A percentile compares a stretch with the other conserved stretches of the same genome.
phyloP scores from a whole-genome alignment of 1,140 invertebrate species.

The Drosophila punjabiensis region DNA sequence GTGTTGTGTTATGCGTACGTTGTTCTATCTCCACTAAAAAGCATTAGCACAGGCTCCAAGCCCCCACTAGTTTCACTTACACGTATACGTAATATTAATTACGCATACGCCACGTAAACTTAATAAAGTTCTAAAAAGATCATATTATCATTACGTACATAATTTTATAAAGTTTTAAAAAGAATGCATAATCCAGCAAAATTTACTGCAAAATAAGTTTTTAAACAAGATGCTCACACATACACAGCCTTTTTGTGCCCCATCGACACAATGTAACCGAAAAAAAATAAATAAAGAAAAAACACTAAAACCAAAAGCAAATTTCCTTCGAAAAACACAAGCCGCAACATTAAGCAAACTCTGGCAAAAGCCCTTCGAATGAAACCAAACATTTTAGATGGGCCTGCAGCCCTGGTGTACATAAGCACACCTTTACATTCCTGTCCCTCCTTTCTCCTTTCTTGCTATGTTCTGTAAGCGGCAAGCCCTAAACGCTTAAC shows the following conservation, averaged over 20 bases:
- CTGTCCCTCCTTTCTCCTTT: neutral
- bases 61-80: neutral
- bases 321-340: conserved; percentile 18
- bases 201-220: neutral
- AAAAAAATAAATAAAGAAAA: neutral
- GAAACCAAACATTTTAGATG: conserved; percentile 15
- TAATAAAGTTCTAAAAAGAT: neutral
- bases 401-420: conserved; percentile 32
- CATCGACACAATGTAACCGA: neutral
- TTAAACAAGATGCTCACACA: neutral
- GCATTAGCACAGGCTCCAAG: neutral
- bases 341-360: conserved; percentile 25
- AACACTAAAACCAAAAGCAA: conserved; percentile 6
- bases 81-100: conserved; percentile 7
- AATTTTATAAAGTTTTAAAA: no score
- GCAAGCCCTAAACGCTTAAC: conserved; percentile 69
- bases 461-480: conserved; percentile 29
- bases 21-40: neutral
- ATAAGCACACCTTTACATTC: conserved; percentile 65
- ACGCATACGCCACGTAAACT: neutral
- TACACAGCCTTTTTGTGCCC: neutral
- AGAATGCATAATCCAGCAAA: no score
- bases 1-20: no score
- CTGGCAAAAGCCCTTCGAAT: conserved; percentile 8
- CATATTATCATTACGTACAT: neutral